Evolutionary conservation across 2,797 vertebrate species (phyloP).

Genomic region (Hybognathus amarus): DNA sequence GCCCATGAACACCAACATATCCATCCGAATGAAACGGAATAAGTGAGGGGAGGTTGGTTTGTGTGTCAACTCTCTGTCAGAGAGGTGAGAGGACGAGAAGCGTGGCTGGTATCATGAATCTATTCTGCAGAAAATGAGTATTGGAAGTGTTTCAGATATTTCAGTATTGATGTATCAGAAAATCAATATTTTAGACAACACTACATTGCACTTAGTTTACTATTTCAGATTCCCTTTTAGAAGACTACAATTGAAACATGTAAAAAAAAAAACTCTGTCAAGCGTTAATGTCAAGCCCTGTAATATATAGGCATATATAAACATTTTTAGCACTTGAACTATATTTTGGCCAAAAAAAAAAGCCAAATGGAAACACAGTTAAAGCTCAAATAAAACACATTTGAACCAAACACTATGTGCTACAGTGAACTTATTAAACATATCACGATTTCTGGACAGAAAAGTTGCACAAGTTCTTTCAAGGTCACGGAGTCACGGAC

Average conservation of each 20-base stretch:
- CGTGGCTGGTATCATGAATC: no score
- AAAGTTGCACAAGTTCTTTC: conserved; percentile 29
- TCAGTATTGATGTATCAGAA: no score
- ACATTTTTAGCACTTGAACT: neutral
- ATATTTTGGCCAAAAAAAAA: neutral
- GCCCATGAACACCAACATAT: neutral
- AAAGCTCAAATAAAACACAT: conserved; percentile 2
- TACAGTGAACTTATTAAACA: conserved; percentile 13
- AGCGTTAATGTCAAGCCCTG: no score
- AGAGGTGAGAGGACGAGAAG: no score
- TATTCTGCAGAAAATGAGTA: no score
- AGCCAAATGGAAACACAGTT: neutral
- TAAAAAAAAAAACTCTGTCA: no score
- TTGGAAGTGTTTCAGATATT: no score
- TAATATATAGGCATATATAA: neutral
- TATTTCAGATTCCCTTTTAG: no score
- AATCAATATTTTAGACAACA: no score
- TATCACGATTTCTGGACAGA: neutral
- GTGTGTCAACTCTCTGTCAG: no score
- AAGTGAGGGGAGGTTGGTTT: neutral
- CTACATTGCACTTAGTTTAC: no score
- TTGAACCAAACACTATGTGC: conserved; percentile 1
- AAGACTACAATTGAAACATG: no score
- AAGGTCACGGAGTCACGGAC: neutral
- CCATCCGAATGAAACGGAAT: rapidly evolving